Evolutionary conservation across 2,888 invertebrate species (phyloP), one percentile per base, ranked within the genome.

Genomic region (Alloplasta piceator): DNA sequence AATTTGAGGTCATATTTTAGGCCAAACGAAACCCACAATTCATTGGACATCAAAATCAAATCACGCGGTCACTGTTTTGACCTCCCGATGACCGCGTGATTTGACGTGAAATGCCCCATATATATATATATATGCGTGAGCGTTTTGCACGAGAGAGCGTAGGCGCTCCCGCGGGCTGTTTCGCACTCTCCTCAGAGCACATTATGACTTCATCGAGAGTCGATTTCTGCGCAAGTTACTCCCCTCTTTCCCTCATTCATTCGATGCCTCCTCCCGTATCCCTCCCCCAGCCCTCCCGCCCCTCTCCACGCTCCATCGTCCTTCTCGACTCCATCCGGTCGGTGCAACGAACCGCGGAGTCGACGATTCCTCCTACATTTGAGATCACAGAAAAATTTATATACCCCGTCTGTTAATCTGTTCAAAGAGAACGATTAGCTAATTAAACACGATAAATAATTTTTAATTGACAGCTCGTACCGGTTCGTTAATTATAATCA

Each of bases 201-300:
- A 79, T 87, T 86, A 87, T 85, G 86, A 86, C 86, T 87, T 87
- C 86, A 87, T 87, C 82, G 68, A 56, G 83, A 56, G 78, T 64
- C 76, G 79, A 77, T 81, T 76, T 74, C 77, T 64, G 77, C 77
- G 80, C 68, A 61, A 56, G 66, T 74, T 48, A 39, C 68, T 71
- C 41, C 50, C 79, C 71, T 58, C 64, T 48, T 68, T 48, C 66
- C 55, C 43, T 26, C 26, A 26, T 26, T 26, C 26, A 26, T 26
- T 26, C 3, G 26, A 26, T 26, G 26, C 26, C 26, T 26, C 26
- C 26, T 26, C 26, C 26, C 26, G 26, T 26, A 26, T 58, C 63
- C 61, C 58, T 55, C 41, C 48, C 43, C 56, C 39, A 26, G 46
- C 78, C n/a, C 67, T 52, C 43, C 52, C 14, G 55, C 48, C 60